Evolutionary conservation across 1,140 invertebrate species (phyloP).

Genomic region (Drosophila quadrilineata): DNA sequence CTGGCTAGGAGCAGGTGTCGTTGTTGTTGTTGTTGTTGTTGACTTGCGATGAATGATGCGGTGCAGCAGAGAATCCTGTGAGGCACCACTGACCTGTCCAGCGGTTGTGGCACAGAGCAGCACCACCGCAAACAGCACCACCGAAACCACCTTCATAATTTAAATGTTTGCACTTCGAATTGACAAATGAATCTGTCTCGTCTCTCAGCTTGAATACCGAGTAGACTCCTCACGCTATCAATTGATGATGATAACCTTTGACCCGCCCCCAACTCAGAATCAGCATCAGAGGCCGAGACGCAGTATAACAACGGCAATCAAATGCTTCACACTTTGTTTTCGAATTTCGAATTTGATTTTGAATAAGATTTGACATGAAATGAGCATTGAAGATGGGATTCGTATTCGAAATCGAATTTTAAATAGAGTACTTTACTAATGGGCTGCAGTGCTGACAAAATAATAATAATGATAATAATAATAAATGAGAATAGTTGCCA

Average conservation of each 20-base stretch:
- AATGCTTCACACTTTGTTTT: neutral
- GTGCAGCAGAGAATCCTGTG: conserved; percentile 18
- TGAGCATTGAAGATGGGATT: too few relatives aligned
- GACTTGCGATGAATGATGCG: conserved; percentile 42
- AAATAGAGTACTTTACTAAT: too few relatives aligned
- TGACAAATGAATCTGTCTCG: conserved; percentile 1
- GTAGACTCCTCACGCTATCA: too few relatives aligned
- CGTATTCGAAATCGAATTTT: too few relatives aligned
- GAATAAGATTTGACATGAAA: neutral
- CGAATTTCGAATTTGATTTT: too few relatives aligned
- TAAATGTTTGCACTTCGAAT: conserved; percentile 19
- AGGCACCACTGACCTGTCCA: conserved; percentile 5
- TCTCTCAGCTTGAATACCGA: too few relatives aligned
- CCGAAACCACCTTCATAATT: conserved; percentile 49
- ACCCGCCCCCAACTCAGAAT: too few relatives aligned
- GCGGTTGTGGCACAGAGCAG: neutral
- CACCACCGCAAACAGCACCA: conserved; percentile 16
- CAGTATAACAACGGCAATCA: neutral
- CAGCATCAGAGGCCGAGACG: neutral
- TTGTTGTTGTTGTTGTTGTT: conserved; percentile 34
- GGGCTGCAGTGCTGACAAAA: too few relatives aligned
- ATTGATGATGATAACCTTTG: conserved; percentile 10
- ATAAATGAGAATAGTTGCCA: too few relatives aligned
- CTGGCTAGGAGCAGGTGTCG: neutral
- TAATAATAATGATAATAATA: too few relatives aligned